Conservation (phyloP, 2,113 vertebrate genomes). For the Alouatta palliata region DNA sequence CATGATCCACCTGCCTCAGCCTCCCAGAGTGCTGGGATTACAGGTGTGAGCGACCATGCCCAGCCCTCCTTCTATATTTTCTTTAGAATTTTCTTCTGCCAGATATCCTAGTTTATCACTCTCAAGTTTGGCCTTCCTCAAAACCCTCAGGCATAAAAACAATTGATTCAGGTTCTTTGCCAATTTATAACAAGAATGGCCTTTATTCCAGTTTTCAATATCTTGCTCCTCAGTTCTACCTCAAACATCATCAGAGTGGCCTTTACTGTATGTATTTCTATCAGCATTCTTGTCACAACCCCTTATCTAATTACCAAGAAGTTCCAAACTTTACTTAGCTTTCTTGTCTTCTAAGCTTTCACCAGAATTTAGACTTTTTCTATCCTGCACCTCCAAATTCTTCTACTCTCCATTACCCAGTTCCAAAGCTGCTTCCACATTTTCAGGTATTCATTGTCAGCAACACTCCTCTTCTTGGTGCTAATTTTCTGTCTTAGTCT, state of each 20-base stretch:
- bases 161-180: background rate
- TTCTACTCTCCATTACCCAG: background rate
- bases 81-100: background rate
- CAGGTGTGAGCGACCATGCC: fast-evolving
- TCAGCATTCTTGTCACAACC: background rate
- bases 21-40: too few species aligned
- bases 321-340: background rate
- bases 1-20: too few species aligned
- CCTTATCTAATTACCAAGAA: background rate
- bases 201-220: background rate
- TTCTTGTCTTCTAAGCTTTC: background rate
- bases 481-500: background rate
- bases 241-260: background rate
- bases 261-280: background rate
- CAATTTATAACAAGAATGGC: background rate
- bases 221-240: background rate
- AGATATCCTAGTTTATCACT: background rate
- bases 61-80: background rate
- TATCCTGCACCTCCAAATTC: background rate
- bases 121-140: background rate
- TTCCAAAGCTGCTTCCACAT: background rate
- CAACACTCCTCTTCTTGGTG: background rate
- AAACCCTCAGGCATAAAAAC: background rate
- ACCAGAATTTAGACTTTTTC: background rate
- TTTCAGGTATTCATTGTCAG: background rate